phyloP scores from a whole-genome alignment of 37 sponge, comb jelly and placozoan species.

The Cliona cf. orientalis region DNA sequence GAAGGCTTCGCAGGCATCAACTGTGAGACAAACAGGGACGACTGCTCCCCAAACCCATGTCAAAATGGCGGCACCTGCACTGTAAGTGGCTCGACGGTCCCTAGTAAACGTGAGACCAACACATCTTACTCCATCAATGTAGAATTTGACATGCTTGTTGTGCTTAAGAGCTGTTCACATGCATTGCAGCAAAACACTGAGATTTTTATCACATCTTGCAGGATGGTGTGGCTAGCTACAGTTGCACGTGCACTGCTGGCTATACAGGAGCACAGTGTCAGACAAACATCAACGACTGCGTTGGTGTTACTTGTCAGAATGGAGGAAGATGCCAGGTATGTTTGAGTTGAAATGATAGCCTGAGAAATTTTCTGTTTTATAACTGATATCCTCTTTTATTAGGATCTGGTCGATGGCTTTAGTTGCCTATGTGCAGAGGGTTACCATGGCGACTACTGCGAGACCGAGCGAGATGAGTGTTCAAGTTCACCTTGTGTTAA shows the following conservation, averaged over 20 bases:
- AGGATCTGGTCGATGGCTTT: constrained; percentile 43
- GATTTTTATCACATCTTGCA: not conserved
- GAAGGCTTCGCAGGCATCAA: constrained; percentile 37
- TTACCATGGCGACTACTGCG: constrained; percentile 45
- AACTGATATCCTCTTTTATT: not conserved
- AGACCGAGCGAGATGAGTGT: constrained; percentile 53
- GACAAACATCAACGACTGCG: constrained; percentile 28
- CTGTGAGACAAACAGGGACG: constrained; percentile 37
- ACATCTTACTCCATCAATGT: not conserved
- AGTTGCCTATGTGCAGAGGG: constrained; percentile 44
- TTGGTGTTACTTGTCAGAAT: not conserved
- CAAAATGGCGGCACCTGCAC: constrained; percentile 23
- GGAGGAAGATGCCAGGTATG: not conserved
- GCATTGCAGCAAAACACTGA: not conserved
- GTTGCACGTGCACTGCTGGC: constrained; percentile 45
- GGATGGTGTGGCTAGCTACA: constrained; percentile 32
- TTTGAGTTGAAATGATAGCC: not conserved
- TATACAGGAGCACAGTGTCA: constrained; percentile 46
- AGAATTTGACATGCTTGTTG: not conserved
- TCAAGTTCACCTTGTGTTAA: constrained; percentile 35
- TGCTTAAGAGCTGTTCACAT: not conserved
- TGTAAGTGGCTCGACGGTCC: not conserved
- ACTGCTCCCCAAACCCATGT: constrained; percentile 29
- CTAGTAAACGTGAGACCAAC: not conserved
- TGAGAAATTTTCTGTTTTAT: not conserved